Percentiles rank a stretch among this genome's conserved stretches.
Evolutionary conservation across 2,888 invertebrate genomes (phyloP).

Genomic region (Sialis fuliginosa): DNA sequence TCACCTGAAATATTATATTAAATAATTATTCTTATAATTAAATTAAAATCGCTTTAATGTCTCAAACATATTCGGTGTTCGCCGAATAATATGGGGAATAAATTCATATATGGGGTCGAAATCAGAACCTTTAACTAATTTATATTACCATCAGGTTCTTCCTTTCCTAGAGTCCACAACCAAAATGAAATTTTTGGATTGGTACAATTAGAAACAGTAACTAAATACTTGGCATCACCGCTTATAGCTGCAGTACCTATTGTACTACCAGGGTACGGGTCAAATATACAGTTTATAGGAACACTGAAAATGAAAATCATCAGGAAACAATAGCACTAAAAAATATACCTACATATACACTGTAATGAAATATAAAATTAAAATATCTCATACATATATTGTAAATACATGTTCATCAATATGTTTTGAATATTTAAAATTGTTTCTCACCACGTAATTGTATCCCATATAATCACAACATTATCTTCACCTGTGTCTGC

Average conservation of each 20-base stretch:
- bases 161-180: slow-evolving; percentile 38
- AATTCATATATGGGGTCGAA: background rate
- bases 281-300: slow-evolving; percentile 34
- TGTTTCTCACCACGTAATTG: slow-evolving; percentile 17
- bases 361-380: too few species aligned
- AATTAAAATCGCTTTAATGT: background rate
- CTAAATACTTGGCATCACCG: slow-evolving; percentile 35
- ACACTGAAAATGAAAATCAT: slow-evolving; percentile 16
- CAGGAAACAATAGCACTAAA: too few species aligned
- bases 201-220: slow-evolving; percentile 32
- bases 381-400: too few species aligned
- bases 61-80: background rate
- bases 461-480: slow-evolving; percentile 39
- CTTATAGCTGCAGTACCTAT: slow-evolving; percentile 29
- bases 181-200: slow-evolving; percentile 34
- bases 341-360: too few species aligned
- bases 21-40: background rate
- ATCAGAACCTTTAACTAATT: background rate
- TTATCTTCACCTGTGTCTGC: slow-evolving; percentile 39
- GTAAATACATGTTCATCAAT: too few species aligned
- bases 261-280: slow-evolving; percentile 26
- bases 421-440: background rate
- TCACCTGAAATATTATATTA: slow-evolving; percentile 7
- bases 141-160: slow-evolving; percentile 32
- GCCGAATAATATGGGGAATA: too few species aligned